These are phyloP conservation scores for Theristicus caerulescens DNA, from an alignment of 2,113 vertebrate species.

Conservation along the genomic window DNA sequence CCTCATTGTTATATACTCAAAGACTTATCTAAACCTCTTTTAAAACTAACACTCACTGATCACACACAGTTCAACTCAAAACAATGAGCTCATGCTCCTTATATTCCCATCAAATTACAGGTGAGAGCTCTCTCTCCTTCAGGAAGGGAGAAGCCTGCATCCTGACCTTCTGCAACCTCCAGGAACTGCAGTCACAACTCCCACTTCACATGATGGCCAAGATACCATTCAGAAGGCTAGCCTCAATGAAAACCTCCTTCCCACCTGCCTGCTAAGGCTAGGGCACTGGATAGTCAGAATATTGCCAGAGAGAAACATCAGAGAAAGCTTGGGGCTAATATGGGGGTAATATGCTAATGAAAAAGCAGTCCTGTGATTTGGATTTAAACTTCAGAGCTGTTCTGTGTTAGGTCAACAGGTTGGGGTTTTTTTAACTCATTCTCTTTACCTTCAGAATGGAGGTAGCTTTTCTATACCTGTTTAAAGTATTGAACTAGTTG, in stretches of 20 bases:
- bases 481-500: not conserved
- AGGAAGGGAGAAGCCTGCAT: not conserved
- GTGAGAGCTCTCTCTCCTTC: not conserved
- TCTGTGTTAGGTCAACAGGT: not conserved
- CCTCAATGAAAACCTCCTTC: not conserved
- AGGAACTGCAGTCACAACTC: not conserved
- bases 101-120: not conserved
- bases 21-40: not conserved
- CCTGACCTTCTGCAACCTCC: not conserved
- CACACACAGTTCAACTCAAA: not conserved
- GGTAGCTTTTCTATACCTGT: not conserved
- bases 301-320: not conserved
- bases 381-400: not conserved
- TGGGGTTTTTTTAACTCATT: not conserved
- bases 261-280: not conserved
- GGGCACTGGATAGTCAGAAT: not conserved
- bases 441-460: not conserved
- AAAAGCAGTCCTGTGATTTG: not conserved
- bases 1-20: not conserved
- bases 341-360: not conserved
- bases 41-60: not conserved
- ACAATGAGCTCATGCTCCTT: not conserved
- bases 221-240: not conserved
- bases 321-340: not conserved
- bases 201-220: not conserved